These are phyloP conservation scores for Harmothoe impar DNA, from an alignment of 2,888 invertebrate species.

Conservation along the genomic window DNA sequence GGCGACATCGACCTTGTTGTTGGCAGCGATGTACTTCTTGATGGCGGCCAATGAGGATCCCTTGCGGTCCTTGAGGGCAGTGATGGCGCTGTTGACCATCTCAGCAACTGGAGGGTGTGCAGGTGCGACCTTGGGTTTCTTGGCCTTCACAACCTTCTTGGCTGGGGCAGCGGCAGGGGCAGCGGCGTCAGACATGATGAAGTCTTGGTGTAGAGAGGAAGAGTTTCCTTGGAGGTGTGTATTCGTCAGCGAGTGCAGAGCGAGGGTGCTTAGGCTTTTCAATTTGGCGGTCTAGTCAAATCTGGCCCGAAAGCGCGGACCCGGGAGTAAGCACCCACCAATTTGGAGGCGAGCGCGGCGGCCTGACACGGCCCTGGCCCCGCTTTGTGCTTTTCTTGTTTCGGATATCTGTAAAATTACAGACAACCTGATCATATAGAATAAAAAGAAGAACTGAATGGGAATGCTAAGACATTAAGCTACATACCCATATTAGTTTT, in stretches of 20 bases:
- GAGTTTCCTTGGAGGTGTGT: neutral
- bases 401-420: neutral
- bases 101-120: conserved; percentile 60
- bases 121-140: conserved; percentile 34
- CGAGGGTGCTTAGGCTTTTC: neutral
- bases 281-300: neutral
- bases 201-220: neutral
- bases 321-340: conserved; percentile 44
- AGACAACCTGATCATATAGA: neutral
- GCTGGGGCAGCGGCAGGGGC: conserved; percentile 43
- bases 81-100: conserved; percentile 63
- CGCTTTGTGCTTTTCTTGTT: neutral
- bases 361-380: neutral
- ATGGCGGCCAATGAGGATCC: conserved; percentile 64
- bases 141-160: conserved; percentile 62
- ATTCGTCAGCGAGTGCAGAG: neutral
- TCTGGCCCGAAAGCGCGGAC: conserved; percentile 27
- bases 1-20: conserved; percentile 61
- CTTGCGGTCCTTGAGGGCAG: conserved; percentile 46
- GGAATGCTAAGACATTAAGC: neutral
- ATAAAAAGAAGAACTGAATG: neutral
- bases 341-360: neutral
- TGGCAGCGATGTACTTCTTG: conserved; percentile 65
- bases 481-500: neutral
- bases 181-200: conserved; percentile 61